Percentiles rank a stretch among this genome's conserved stretches.
Conservation (phyloP, 2,797 vertebrate genomes). For the Clarias laeviceps region DNA sequence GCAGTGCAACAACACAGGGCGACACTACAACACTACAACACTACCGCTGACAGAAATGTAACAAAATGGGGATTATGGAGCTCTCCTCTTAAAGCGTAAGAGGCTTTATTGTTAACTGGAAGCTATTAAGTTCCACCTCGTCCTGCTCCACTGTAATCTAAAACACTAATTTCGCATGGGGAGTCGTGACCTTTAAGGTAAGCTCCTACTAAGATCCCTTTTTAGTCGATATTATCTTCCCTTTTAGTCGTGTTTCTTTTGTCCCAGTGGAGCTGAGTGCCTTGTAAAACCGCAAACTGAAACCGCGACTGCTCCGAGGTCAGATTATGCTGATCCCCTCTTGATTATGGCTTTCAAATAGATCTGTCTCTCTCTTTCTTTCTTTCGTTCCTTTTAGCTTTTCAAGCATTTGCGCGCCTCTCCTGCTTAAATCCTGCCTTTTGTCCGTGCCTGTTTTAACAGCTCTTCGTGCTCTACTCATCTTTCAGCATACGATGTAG, state of each 20-base stretch:
- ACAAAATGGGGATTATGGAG: not conserved
- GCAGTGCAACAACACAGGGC: not conserved
- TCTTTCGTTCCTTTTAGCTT: not conserved
- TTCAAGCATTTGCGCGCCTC: constrained; percentile 30
- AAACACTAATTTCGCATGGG: constrained; percentile 31
- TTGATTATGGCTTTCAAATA: constrained; percentile 15
- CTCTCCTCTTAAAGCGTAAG: not conserved
- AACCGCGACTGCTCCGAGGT: not conserved
- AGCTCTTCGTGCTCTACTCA: constrained; percentile 1
- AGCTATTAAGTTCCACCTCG: constrained; percentile 48
- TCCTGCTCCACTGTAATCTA: constrained; percentile 46
- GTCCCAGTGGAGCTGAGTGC: constrained; percentile 16
- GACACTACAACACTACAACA: not conserved
- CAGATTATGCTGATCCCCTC: constrained; percentile 21
- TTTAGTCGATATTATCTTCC: constrained; percentile 36
- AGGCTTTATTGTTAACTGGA: constrained; percentile 26
- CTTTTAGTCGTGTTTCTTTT: constrained; percentile 34
- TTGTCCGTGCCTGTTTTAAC: constrained; percentile 30
- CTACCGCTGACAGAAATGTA: not conserved
- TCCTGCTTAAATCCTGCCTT: constrained; percentile 36
- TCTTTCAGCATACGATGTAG: constrained; percentile 36
- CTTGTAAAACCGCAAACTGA: constrained; percentile 36
- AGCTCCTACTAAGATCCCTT: constrained; percentile 10
- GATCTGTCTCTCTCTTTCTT: constrained; percentile 16
- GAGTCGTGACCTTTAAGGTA: constrained; percentile 7